Evolutionary conservation across 1,140 invertebrate species (phyloP).

Genomic region (Orius insidiosus): DNA sequence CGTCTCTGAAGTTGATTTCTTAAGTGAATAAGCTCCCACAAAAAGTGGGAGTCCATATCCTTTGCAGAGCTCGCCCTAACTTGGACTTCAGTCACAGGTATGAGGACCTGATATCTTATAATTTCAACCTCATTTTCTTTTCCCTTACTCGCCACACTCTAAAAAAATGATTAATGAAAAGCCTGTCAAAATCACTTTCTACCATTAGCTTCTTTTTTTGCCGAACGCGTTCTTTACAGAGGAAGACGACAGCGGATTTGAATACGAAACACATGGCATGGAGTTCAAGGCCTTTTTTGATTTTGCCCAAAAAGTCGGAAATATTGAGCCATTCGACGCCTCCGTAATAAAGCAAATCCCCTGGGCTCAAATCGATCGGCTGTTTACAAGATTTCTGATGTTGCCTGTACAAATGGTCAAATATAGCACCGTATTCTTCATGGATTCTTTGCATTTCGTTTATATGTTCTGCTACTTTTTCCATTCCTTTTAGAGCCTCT

Average conservation of each 20-base stretch:
- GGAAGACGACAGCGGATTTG: constrained; percentile 90
- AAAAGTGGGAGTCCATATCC: constrained; percentile 85
- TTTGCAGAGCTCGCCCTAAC: constrained; percentile 78
- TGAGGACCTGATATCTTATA: constrained; percentile 85
- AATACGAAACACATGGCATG: constrained; percentile 98
- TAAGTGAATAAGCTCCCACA: constrained; percentile 92
- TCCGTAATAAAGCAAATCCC: constrained; percentile 90
- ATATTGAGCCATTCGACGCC: constrained; percentile 96
- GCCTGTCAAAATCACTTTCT: too few relatives aligned
- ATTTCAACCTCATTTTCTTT: constrained; percentile 83
- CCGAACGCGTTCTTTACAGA: constrained; percentile 87
- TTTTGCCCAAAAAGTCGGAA: constrained; percentile 87
- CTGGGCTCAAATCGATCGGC: constrained; percentile 86
- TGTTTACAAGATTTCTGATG: constrained; percentile 89
- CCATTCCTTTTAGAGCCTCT: constrained; percentile 91
- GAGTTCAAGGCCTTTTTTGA: constrained; percentile 88
- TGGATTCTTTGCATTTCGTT: constrained; percentile 99
- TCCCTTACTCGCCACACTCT: constrained; percentile 70
- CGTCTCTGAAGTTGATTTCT: constrained; percentile 81
- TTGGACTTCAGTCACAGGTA: constrained; percentile 91
- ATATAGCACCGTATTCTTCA: constrained; percentile 96
- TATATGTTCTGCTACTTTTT: constrained; percentile 98
- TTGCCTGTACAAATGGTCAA: constrained; percentile 87
- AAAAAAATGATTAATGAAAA: too few relatives aligned
- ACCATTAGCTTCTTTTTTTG: constrained; percentile 95